Evolutionary conservation across 2,888 invertebrate genomes (phyloP).

Genomic region (Anagyrus pseudococci): DNA sequence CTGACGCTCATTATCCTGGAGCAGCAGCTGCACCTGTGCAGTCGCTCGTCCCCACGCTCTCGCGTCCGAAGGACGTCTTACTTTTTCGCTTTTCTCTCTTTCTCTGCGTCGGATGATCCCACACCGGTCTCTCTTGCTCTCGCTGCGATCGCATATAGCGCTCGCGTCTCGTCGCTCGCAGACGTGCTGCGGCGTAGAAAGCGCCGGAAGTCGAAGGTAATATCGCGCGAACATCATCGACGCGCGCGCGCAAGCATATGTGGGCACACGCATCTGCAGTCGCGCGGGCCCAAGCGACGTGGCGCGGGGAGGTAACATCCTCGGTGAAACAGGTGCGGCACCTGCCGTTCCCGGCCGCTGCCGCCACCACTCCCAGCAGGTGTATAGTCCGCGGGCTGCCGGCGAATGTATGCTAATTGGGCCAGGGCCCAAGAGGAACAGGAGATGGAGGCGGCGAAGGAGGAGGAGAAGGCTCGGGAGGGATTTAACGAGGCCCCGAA

Average conservation of each 20-base stretch:
- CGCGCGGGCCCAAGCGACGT: neutral
- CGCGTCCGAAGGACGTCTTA: conserved; percentile 1
- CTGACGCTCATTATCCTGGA: conserved; percentile 11
- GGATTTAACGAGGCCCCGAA: conserved; percentile 58
- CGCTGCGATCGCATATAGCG: too few species aligned
- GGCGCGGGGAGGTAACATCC: conserved; percentile 28
- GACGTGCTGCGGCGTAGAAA: neutral
- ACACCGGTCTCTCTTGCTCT: too few species aligned
- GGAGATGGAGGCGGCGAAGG: conserved; percentile 1
- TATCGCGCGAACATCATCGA: conserved; percentile 30
- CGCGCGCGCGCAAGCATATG: neutral
- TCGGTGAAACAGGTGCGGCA: conserved; percentile 58
- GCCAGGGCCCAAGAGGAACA: conserved; percentile 47
- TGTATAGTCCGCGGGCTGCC: conserved; percentile 46
- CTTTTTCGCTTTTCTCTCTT: neutral
- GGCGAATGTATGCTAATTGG: conserved; percentile 60
- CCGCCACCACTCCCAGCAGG: conserved; percentile 35
- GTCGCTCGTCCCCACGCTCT: conserved; percentile 7
- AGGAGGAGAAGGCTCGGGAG: too few species aligned
- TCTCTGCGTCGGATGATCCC: too few species aligned
- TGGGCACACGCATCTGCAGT: neutral
- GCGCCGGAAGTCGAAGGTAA: neutral
- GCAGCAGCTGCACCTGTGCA: conserved; percentile 24
- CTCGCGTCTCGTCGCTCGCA: neutral
- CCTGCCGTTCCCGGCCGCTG: conserved; percentile 48